A percentile compares a stretch with the other conserved stretches of the same genome.
Evolutionary conservation across 2,113 vertebrate species (phyloP).

Genomic region (Scolopax mira): DNA sequence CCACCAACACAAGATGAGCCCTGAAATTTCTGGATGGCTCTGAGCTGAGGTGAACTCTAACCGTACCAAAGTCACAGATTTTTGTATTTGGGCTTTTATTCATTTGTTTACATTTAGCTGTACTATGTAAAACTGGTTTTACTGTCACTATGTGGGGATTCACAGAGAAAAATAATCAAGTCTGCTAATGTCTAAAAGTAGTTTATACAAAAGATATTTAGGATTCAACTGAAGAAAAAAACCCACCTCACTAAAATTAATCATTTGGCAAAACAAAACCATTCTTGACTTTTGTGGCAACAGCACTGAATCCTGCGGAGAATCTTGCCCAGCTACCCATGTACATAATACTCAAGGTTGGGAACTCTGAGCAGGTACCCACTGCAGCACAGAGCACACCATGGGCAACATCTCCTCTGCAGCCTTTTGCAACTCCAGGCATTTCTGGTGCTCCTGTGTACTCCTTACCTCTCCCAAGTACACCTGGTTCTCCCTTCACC

Average conservation of each 20-base stretch:
- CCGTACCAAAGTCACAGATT: background rate
- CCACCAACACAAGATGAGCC: background rate
- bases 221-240: background rate
- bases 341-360: background rate
- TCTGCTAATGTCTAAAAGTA: background rate
- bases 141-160: background rate
- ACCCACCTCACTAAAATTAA: background rate
- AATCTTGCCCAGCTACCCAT: fast-evolving
- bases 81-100: background rate
- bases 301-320: background rate
- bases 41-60: background rate
- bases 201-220: background rate
- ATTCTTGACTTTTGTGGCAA: background rate
- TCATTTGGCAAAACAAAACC: background rate
- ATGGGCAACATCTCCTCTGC: background rate
- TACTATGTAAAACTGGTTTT: background rate
- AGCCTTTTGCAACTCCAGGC: background rate
- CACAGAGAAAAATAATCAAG: background rate
- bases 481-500: background rate
- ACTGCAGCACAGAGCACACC: background rate
- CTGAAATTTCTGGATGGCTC: background rate
- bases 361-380: background rate
- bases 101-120: background rate
- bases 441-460: background rate
- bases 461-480: background rate